These are phyloP conservation scores for Mesorhabditis sp. DNA, from an alignment of 2,888 invertebrate genomes.

Conservation along the genomic window DNA sequence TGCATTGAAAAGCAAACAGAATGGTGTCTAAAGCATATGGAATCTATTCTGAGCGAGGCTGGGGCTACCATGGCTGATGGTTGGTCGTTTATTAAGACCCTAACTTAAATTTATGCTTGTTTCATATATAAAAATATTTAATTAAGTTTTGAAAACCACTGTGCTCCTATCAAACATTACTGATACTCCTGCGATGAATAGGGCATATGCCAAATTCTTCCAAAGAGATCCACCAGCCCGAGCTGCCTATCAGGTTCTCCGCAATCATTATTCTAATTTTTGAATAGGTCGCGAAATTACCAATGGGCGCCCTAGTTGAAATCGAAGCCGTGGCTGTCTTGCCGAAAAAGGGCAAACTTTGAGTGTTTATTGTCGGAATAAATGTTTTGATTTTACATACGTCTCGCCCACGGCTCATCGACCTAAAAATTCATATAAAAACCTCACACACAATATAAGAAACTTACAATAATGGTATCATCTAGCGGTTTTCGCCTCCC, in stretches of 20 bases:
- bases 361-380: neutral
- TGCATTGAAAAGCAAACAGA: neutral
- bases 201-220: neutral
- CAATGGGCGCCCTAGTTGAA: neutral
- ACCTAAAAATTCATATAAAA: too few relatives aligned
- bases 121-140: too few relatives aligned
- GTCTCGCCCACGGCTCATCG: too few relatives aligned
- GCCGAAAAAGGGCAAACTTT: neutral
- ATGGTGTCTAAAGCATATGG: neutral
- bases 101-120: too few relatives aligned
- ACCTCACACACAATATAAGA: too few relatives aligned
- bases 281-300: neutral
- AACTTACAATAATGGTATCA: too few relatives aligned
- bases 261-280: neutral
- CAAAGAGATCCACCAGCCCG: neutral
- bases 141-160: neutral
- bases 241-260: neutral
- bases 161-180: neutral
- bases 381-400: too few relatives aligned
- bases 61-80: neutral
- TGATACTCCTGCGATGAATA: neutral
- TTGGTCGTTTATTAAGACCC: neutral
- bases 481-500: too few relatives aligned
- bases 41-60: slow-evolving; percentile 1
- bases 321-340: neutral